Evolutionary conservation across 2,888 invertebrate species (phyloP).

Genomic region (Cotesia congregata): DNA sequence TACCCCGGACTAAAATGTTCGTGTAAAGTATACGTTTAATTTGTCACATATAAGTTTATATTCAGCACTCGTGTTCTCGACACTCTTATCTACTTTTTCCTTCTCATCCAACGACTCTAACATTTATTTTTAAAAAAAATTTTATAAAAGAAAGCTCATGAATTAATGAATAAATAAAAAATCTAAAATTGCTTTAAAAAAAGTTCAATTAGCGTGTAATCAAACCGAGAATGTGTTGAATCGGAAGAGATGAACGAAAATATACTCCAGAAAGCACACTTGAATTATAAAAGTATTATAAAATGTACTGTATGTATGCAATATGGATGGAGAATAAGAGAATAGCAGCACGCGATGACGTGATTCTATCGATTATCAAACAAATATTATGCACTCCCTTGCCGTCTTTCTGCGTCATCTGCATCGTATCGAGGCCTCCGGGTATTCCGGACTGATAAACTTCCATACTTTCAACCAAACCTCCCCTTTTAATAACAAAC

Average conservation of each 20-base stretch:
- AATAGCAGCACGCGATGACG: slow-evolving; percentile 64
- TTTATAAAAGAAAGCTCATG: slow-evolving; percentile 7
- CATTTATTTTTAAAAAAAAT: background rate
- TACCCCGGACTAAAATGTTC: slow-evolving; percentile 33
- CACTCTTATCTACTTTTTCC: no score
- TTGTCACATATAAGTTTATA: slow-evolving; percentile 65
- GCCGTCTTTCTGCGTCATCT: slow-evolving; percentile 49
- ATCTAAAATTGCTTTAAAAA: background rate
- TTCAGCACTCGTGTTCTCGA: background rate
- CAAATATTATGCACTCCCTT: slow-evolving; percentile 65
- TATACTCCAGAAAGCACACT: background rate
- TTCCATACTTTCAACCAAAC: background rate
- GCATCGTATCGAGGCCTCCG: slow-evolving; percentile 36
- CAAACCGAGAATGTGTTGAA: background rate
- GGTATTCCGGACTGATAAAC: background rate
- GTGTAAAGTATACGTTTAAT: slow-evolving; percentile 57
- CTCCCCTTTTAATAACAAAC: background rate
- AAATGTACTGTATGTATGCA: slow-evolving; percentile 20
- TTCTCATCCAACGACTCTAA: background rate
- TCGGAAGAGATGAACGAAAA: slow-evolving; percentile 3
- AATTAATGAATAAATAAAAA: background rate
- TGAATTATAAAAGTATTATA: background rate
- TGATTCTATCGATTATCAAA: slow-evolving; percentile 68
- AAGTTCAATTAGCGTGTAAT: background rate
- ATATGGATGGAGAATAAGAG: slow-evolving; percentile 32